phyloP scores from a whole-genome alignment of 2,797 vertebrate species.

The Aldrovandia affinis region DNA sequence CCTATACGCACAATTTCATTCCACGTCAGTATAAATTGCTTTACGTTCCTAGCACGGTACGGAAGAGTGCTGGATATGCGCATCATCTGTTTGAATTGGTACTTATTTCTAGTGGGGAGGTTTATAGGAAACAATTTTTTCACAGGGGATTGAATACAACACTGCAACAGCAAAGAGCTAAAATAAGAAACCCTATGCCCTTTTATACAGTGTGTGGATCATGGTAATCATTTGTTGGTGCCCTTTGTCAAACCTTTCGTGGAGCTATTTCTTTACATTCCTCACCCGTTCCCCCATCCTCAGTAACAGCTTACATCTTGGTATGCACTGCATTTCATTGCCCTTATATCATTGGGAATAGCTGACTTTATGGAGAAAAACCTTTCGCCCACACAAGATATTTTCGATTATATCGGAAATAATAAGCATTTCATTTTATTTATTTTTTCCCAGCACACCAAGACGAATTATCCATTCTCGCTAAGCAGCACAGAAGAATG shows the following conservation, averaged over 20 bases:
- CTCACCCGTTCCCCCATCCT: not conserved
- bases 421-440: not conserved
- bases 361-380: not conserved
- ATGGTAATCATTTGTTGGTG: not conserved
- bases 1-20: not conserved
- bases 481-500: not conserved
- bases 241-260: conserved; percentile 3
- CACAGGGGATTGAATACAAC: not conserved
- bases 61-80: not conserved
- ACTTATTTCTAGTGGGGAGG: not conserved
- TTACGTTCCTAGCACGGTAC: not conserved
- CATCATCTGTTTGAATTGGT: not conserved
- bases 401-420: not conserved
- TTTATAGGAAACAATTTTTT: not conserved
- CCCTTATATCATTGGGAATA: not conserved
- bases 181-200: not conserved
- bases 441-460: not conserved
- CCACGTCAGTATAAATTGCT: not conserved
- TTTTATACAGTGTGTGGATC: not conserved
- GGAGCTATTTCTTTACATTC: not conserved
- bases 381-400: not conserved
- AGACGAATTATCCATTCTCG: not conserved
- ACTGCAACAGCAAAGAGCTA: not conserved
- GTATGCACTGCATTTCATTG: not conserved
- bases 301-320: not conserved